Evolutionary conservation across 2,797 vertebrate species (phyloP), one percentile per base, ranked within the genome.

Genomic region (Synanceia verrucosa): DNA sequence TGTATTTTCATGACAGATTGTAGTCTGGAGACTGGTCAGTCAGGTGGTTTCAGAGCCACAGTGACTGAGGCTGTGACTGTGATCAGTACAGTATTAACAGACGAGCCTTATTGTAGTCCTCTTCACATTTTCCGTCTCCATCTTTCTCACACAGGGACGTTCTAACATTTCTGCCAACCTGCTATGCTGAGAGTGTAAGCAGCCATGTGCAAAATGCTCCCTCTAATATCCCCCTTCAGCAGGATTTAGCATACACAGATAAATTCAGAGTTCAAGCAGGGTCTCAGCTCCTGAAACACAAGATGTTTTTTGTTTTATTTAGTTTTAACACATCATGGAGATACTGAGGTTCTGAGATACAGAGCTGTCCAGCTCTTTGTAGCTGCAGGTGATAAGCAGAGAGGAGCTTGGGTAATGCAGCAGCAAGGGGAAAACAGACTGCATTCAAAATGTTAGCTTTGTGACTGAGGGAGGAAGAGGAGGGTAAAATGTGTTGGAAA

Each of bases 181-280:
- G 41, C 52, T 18, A 31, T 46, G 12, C 24, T 13, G 5, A 58
- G 28, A 63, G 52, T 58, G 56, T 70, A 58, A 69, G 75, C 57
- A 70, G 52, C 53, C 59, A n/a, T 60, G 55, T 60, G 6, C n/a
- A 68, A 65, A 56, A 53, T 63, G 41, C 73, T 69, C 66, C n/a
- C 9, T 12, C 44, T 65, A 55, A 55, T 41, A 28, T 72, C 71
- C 65, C 46, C 62, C 71, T 43, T 67, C 44, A 84, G 74, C 63
- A 14, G 7, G 60, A 13, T 73, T 67, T 48, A 67, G 43, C 39
- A 1, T 24, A 21, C 69, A 13, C 59, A 28, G 26, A 51, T 60
- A 41, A 69, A 65, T 9, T 43, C 10, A 19, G 3, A 51, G 29
- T 31, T 51, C 3, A 46, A 61, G 19, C 19, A 3, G n/a, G 12